Conservation (phyloP, 1,140 invertebrate species). For the Mesaphorura yosii region DNA sequence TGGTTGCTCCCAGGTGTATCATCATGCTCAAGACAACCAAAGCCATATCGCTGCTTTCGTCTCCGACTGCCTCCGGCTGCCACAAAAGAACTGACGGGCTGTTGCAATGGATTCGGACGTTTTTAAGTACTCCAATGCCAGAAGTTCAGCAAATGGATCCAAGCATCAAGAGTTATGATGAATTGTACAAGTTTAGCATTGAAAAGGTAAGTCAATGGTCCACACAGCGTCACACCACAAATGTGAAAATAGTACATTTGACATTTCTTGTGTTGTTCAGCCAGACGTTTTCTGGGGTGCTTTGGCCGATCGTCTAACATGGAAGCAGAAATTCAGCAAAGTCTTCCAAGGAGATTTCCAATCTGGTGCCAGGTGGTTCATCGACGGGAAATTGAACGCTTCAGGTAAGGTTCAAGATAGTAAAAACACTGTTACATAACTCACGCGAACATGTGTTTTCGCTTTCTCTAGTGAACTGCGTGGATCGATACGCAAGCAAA, state of each 20-base stretch:
- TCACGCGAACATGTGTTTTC: constrained; percentile 4
- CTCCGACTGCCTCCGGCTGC: no score
- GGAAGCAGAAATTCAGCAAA: constrained; percentile 39
- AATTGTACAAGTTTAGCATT: constrained; percentile 34
- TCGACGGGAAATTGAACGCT: constrained; percentile 41
- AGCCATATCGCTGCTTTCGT: no score
- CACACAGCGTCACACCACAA: neutral
- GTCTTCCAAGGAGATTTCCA: constrained; percentile 38
- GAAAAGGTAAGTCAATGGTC: constrained; percentile 29
- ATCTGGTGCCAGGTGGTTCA: constrained; percentile 37
- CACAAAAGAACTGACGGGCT: no score
- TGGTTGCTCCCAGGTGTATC: no score
- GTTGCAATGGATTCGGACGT: constrained; percentile 8
- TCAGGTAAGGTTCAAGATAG: constrained; percentile 38
- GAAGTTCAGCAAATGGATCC: constrained; percentile 32
- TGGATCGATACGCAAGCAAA: constrained; percentile 40
- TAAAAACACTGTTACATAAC: no score
- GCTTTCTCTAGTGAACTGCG: constrained; percentile 41
- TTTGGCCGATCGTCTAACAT: constrained; percentile 38
- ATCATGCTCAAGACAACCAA: no score
- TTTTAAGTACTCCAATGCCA: constrained; percentile 29
- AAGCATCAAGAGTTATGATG: constrained; percentile 31
- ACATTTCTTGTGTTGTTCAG: constrained; percentile 21
- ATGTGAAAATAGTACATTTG: neutral
- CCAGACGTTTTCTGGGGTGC: constrained; percentile 42